A percentile compares a stretch with the other conserved stretches of the same genome.
These are phyloP conservation scores for Lamprologus callipterus DNA, from an alignment of 2,113 vertebrate genomes.

Conservation along the genomic window DNA sequence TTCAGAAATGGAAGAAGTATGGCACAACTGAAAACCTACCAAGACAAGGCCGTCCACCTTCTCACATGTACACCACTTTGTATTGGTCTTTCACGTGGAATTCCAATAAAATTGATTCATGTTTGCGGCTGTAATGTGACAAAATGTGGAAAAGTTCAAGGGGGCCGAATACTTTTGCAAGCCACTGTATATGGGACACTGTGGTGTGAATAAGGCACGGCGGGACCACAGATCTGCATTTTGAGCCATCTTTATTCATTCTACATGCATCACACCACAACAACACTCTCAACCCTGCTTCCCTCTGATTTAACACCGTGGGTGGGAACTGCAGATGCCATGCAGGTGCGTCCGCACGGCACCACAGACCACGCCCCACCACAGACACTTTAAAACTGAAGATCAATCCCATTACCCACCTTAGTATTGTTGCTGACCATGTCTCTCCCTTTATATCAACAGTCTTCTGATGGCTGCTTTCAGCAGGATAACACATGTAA, in stretches of 20 bases:
- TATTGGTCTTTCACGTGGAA: fast-evolving
- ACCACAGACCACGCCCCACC: not conserved
- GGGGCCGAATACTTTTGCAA: not conserved
- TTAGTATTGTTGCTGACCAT: not conserved
- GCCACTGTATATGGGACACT: not conserved
- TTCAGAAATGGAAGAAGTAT: too few species aligned
- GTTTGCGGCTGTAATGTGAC: fast-evolving
- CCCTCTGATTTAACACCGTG: not conserved
- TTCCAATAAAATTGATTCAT: not conserved
- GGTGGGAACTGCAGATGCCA: not conserved
- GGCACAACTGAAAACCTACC: too few species aligned
- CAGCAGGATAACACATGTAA: not conserved
- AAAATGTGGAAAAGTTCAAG: not conserved
- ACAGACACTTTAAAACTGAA: not conserved
- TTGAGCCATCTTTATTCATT: not conserved
- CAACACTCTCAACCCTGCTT: not conserved
- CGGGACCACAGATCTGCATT: fast-evolving
- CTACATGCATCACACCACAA: not conserved
- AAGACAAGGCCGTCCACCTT: not conserved
- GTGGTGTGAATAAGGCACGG: not conserved
- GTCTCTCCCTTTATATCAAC: not conserved
- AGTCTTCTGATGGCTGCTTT: not conserved
- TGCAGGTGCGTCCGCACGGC: fast-evolving
- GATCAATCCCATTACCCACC: not conserved
- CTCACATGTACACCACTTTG: not conserved